These are phyloP conservation scores for Mionectes olivaceus DNA, from an alignment of 2,797 vertebrate species.

Conservation along the genomic window DNA sequence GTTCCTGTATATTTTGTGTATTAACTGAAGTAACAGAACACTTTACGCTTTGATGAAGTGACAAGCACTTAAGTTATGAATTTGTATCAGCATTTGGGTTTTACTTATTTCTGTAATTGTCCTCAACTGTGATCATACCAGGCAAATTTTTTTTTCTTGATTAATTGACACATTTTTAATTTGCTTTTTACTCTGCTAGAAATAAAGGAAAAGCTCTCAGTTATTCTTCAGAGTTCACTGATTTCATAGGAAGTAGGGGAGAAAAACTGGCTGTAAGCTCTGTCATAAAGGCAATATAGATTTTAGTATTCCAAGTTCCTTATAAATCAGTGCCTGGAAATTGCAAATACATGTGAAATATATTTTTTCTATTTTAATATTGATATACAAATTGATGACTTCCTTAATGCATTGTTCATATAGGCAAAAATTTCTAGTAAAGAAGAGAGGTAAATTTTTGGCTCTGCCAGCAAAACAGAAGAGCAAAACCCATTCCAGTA, in stretches of 20 bases:
- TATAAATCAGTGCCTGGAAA: background rate
- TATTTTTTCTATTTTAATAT: background rate
- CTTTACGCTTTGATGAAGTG: background rate
- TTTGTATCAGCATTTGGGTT: background rate
- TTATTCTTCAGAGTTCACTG: background rate
- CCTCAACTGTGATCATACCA: background rate
- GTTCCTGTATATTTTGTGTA: background rate
- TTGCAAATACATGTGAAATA: background rate
- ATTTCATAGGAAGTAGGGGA: background rate
- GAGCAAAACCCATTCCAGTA: background rate
- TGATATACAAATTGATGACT: background rate
- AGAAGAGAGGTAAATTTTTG: background rate
- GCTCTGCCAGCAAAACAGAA: background rate
- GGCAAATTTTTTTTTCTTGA: background rate
- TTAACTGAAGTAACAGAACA: background rate
- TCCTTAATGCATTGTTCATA: background rate
- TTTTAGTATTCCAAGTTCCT: background rate
- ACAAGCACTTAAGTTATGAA: background rate
- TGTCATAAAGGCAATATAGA: background rate
- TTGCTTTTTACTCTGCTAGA: background rate
- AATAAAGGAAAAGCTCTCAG: background rate
- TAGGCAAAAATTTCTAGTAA: background rate
- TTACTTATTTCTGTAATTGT: background rate
- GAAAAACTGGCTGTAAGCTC: background rate
- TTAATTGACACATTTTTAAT: background rate